These are phyloP conservation scores for Drosophila pandora DNA, from an alignment of 1,140 invertebrate species.

Conservation along the genomic window DNA sequence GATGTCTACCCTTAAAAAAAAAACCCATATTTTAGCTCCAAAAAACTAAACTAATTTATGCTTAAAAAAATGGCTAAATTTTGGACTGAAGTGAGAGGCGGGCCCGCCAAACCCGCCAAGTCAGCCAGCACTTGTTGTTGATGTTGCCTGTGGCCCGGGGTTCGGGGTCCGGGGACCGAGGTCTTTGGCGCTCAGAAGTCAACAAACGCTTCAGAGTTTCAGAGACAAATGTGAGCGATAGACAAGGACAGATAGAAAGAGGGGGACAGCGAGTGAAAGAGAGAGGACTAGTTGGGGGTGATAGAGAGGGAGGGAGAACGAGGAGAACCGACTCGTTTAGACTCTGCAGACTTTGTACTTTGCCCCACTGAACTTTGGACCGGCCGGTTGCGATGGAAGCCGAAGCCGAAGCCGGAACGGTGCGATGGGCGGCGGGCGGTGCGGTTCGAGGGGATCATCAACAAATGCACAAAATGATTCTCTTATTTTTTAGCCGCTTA, in stretches of 20 bases:
- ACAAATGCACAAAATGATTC: slow-evolving; percentile 53
- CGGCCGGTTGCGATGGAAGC: slow-evolving; percentile 1
- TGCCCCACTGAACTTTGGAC: slow-evolving; percentile 82
- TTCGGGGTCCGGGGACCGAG: no score
- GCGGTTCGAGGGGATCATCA: slow-evolving; percentile 34
- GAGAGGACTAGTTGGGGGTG: no score
- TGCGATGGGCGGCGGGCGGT: slow-evolving; percentile 15
- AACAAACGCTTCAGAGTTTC: slow-evolving; percentile 45
- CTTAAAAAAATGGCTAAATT: neutral
- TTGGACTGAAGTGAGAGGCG: no score
- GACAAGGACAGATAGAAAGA: slow-evolving; percentile 6
- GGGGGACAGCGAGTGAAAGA: neutral
- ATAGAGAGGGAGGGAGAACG: neutral
- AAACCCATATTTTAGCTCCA: neutral
- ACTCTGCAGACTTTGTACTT: slow-evolving; percentile 82
- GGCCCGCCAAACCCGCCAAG: no score
- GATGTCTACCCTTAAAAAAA: neutral
- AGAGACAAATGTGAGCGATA: slow-evolving; percentile 2
- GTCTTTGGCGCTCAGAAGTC: slow-evolving; percentile 40
- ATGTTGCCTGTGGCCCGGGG: neutral
- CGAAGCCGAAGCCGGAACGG: slow-evolving; percentile 21
- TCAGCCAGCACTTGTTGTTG: neutral
- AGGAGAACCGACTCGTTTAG: slow-evolving; percentile 31
- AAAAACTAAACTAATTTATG: neutral
- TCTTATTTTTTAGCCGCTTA: slow-evolving; percentile 37